Base-by-base conservation (phyloP, 2,888 invertebrate species). In the Thereva unica region DNA sequence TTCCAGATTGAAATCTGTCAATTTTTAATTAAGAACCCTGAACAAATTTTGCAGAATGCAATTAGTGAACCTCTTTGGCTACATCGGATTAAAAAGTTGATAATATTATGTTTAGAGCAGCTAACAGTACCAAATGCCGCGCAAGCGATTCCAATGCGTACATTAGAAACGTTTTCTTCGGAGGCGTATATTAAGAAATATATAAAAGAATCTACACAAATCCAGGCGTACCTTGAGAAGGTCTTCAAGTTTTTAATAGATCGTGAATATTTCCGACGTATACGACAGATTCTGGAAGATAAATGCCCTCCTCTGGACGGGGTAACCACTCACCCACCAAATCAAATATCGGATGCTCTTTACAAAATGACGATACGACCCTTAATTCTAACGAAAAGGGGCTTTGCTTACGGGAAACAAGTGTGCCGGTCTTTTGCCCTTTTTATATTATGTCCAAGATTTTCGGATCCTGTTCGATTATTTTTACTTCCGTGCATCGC, bases 311-410 rank as follows among this genome's bases (percentile, higher is more conserved):
- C 87, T 6, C 81, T 89, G 71, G 85, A 87, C 72, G 89, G 91
- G 50, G 84, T 85, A 37, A 87, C 88, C 0, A 76, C 87, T 0
- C 83, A 85, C 67, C 86, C 92, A 37, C 91, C 91, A 0, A 91
- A 90, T 38, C 88, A 88, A 1, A 82, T 91, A 34, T 85, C 89
- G 5, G 88, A 86, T 45, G 90, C 89, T 69, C 82, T 93, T 2
- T 81, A 92, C 66, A 88, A 90, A 73, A 85, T 95, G 75, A 86
- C 95, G 67, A 85, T 89, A 73, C 85, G 90, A 71, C 94, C 95
- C 0, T 82, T 95, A 65, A 82, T 84, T 41, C 82, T 88, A 69
- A 83, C 87, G 8, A 69, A 72, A 53, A 67, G 70, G 1, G 71
- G 69, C 9, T 70, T 73, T 38, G 35, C 41, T 34, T 47, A 50